phyloP scores from a whole-genome alignment of 1,140 invertebrate species.

The Limonius californicus region DNA sequence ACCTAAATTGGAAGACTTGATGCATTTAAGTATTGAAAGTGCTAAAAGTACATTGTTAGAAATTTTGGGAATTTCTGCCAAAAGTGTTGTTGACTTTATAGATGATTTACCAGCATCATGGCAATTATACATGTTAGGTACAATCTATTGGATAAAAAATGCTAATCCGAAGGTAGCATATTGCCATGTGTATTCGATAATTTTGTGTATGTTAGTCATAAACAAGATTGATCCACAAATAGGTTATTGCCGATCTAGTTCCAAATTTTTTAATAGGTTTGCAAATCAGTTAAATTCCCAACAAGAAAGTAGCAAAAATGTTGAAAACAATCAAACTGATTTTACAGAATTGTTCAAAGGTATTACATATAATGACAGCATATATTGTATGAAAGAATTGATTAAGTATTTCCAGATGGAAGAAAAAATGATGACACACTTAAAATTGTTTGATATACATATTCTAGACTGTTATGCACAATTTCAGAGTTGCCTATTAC shows the following conservation, averaged over 20 bases:
- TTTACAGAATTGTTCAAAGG: slow-evolving; percentile 40
- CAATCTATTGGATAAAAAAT: slow-evolving; percentile 65
- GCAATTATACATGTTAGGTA: slow-evolving; percentile 58
- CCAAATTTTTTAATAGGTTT: slow-evolving; percentile 14
- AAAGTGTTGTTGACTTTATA: slow-evolving; percentile 44
- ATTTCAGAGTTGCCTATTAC: slow-evolving; percentile 65
- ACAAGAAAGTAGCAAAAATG: too few species aligned
- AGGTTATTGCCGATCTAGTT: slow-evolving; percentile 49
- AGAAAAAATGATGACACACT: slow-evolving; percentile 54
- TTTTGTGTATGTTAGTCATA: slow-evolving; percentile 59
- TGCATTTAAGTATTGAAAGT: slow-evolving; percentile 28
- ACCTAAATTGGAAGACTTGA: slow-evolving; percentile 46
- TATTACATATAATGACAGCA: slow-evolving; percentile 51
- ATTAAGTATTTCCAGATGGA: slow-evolving; percentile 62
- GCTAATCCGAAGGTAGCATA: slow-evolving; percentile 47
- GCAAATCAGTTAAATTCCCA: neutral
- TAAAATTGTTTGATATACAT: slow-evolving; percentile 56
- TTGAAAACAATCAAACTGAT: too few species aligned
- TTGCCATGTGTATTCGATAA: slow-evolving; percentile 56
- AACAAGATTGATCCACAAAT: slow-evolving; percentile 59
- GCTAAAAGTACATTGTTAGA: slow-evolving; percentile 47
- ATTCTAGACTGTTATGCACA: slow-evolving; percentile 67
- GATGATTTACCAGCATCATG: slow-evolving; percentile 56
- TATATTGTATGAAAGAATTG: slow-evolving; percentile 55
- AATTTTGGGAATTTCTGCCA: slow-evolving; percentile 47